Evolutionary conservation across 2,113 vertebrate species (phyloP), one percentile per base, ranked within the genome.

Genomic region (Sapajus apella): DNA sequence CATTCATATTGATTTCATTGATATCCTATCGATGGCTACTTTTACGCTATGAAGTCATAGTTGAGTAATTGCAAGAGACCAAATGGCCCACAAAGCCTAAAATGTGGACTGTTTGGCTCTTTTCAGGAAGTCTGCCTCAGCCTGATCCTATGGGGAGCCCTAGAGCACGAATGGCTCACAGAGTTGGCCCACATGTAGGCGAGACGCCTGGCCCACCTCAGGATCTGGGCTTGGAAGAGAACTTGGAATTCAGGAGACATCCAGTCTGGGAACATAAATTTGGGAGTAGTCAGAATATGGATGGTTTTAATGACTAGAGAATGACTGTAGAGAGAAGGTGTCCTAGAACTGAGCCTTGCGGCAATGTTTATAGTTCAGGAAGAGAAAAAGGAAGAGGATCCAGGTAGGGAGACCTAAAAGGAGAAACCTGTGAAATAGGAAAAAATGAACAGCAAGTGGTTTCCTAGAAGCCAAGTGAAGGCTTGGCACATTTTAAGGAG

Each of bases 401-500:
- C 30, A 85, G 73, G 50, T 40, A 76, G 77, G 43, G 37, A 83
- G 61, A 43, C 25, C 32, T 35, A 66, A 77, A 76, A 55, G 55
- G 84, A 83, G 35, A 89, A 68, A 30, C 4, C 43, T 91, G 32
- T 50, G 72, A 80, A 86, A 88, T 5, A 55, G 61, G 8, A 82
- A 77, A 72, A 87, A 92, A 50, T 27, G 17, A 30, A 77, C 66
- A 90, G 17, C 86, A 84, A 35, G n/a, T 70, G 30, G 18, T 70
- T 96, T 95, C 73, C 55, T 55, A 81, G 89, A 97, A 95, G 10
- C 55, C 30, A 83, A 43, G 52, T 43, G 35, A 94, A 97, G 58
- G 90, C 30, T 13, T 14, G 5, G 56, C 45, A 72, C 0, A 10
- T 66, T 85, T 68, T 76, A 72, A 77, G 55, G 70, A 87, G 58